Conservation (phyloP, 2,797 vertebrate genomes). For the Crotalus adamanteus region DNA sequence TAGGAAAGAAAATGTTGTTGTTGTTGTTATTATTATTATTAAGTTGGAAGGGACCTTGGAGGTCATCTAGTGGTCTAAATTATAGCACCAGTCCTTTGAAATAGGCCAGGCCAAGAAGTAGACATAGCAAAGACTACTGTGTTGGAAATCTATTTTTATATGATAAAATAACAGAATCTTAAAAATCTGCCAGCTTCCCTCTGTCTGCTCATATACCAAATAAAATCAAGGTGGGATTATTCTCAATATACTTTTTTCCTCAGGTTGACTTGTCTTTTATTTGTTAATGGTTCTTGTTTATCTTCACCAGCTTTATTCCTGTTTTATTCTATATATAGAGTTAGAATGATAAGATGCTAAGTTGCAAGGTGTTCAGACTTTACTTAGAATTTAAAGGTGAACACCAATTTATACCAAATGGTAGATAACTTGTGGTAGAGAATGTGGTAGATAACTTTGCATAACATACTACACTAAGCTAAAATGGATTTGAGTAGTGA, state of each 20-base stretch:
- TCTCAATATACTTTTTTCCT: background rate
- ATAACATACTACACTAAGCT: background rate
- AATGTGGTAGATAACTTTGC: background rate
- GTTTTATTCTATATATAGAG: background rate
- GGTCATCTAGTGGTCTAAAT: background rate
- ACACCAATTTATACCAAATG: background rate
- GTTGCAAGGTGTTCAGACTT: background rate
- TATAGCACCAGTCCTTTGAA: background rate
- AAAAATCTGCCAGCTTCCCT: background rate
- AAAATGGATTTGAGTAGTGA: background rate
- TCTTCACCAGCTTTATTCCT: background rate
- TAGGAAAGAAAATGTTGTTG: background rate
- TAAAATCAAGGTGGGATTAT: background rate
- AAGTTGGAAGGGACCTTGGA: no score
- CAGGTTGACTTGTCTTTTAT: background rate
- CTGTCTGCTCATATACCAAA: background rate
- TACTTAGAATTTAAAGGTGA: background rate
- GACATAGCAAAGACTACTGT: background rate
- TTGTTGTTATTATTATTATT: no score
- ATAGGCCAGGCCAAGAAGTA: background rate
- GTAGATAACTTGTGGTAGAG: background rate
- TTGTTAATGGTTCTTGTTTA: background rate
- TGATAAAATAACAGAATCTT: background rate
- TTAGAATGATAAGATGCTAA: background rate
- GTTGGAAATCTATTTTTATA: background rate